Base-by-base conservation (phyloP, 2,888 invertebrate genomes). In the Cheilosia impressa region DNA sequence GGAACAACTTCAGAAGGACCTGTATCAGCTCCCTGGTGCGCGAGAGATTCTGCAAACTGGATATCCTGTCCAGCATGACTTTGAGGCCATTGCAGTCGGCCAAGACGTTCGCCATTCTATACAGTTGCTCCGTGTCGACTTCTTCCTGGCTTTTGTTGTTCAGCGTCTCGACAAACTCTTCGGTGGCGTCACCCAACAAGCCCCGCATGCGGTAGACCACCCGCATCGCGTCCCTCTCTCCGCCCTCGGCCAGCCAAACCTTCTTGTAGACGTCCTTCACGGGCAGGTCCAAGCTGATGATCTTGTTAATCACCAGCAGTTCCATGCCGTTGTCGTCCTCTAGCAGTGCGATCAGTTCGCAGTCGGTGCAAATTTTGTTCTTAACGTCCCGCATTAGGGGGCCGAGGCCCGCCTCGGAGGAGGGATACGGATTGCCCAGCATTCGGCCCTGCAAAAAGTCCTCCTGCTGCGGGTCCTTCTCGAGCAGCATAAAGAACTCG, bases 311-410 rank as follows among this genome's bases (percentile, higher is more conserved):
- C 7, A 99, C 99, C 38, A 99, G 94, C 88, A 99, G 93, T 91
- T 99, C 99, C 98, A 99, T 99, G 71, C 99, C 99, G 90, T 98
- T 99, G 92, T 99, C 99, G 92, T 99, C 99, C 91, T 99, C 99
- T 0, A 99, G 93, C 31, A 99, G 93, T 0, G 99, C 99, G n/a
- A 99, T 98, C 80, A 99, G 93, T 91, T 99, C 99, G 92, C 99
- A 99, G 93, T 99, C 99, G 58, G 97, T 97, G 91, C 98, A 98
- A 88, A 99, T 99, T 93, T 99, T 99, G 93, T 99, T 99, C 93
- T 99, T 99, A 10, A 99, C 97, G 91, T 99, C 98, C 47, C 99
- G 94, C 99, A 99, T 99, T 13, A 99, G 93, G 0, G 99, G 99
- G 0, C 99, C 99, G 89, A 99, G 94, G 7, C 98, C 99, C 0